Percentiles rank a stretch among this genome's conserved stretches.
These are phyloP conservation scores for Hirtodrosophila confusa DNA, from an alignment of 2,888 invertebrate genomes.

Conservation along the genomic window DNA sequence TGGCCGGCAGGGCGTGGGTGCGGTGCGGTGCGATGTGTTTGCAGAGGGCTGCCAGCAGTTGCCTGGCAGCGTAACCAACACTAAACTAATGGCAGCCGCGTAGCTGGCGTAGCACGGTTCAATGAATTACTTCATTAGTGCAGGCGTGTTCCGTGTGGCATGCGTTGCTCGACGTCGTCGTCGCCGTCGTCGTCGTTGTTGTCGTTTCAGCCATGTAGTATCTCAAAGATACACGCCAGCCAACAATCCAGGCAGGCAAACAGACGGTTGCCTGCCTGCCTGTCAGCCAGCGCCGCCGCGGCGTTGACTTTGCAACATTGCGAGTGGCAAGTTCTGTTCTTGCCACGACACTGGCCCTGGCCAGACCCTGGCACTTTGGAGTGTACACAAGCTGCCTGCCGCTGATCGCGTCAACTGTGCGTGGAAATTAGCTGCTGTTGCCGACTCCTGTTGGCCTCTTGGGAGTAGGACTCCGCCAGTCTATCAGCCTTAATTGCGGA, in stretches of 20 bases:
- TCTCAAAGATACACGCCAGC: constrained; percentile 47
- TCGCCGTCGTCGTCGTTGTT: constrained; percentile 3
- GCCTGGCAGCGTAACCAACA: constrained; percentile 55
- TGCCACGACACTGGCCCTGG: constrained; percentile 8
- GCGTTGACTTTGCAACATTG: constrained; percentile 33
- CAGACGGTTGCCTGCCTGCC: constrained; percentile 10
- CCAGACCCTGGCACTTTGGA: constrained; percentile 43
- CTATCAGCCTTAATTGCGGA: constrained; percentile 78
- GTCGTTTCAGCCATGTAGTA: constrained; percentile 51
- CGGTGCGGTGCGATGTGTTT: background rate
- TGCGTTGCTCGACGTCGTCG: constrained; percentile 58
- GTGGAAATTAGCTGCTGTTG: constrained; percentile 75
- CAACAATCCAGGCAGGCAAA: constrained; percentile 16
- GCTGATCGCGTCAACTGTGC: constrained; percentile 73
- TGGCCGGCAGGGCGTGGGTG: constrained; percentile 21
- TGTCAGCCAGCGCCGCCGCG: constrained; percentile 27
- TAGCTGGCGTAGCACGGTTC: constrained; percentile 75
- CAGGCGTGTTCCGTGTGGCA: constrained; percentile 72
- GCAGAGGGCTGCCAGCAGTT: constrained; percentile 2
- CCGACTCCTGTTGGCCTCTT: constrained; percentile 52
- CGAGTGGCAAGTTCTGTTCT: constrained; percentile 52
- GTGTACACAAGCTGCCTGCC: constrained; percentile 37
- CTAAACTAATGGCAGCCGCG: constrained; percentile 68
- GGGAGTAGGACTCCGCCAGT: constrained; percentile 45
- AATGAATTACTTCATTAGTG: constrained; percentile 82